Evolutionary conservation across 1,140 invertebrate genomes (phyloP).

Genomic region (Phthorimaea operculella): DNA sequence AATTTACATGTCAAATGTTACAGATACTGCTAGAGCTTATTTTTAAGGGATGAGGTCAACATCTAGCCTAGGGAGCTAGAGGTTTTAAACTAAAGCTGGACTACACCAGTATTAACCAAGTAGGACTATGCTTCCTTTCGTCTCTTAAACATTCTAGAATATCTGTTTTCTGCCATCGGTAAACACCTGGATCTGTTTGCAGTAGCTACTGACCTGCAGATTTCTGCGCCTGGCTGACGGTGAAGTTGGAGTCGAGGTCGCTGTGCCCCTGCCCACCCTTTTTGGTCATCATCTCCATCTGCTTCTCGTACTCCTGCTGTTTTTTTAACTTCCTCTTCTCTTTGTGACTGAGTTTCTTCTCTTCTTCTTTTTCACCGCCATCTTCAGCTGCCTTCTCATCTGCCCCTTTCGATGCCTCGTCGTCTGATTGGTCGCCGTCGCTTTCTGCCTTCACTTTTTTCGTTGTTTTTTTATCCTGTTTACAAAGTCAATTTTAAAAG

Average conservation of each 20-base stretch:
- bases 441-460: conserved; percentile 22
- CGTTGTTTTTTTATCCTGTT: conserved; percentile 29
- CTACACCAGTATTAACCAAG: too few relatives aligned
- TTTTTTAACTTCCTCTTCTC: conserved; percentile 96
- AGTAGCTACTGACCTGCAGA: conserved; percentile 68
- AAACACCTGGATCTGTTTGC: too few relatives aligned
- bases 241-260: conserved; percentile 93
- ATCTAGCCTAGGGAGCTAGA: too few relatives aligned
- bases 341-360: conserved; percentile 90
- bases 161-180: too few relatives aligned
- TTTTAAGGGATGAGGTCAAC: too few relatives aligned
- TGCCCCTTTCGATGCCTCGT: conserved; percentile 19
- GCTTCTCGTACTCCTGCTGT: conserved; percentile 90
- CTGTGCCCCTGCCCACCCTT: conserved; percentile 89
- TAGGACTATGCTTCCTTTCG: too few relatives aligned
- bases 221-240: conserved; percentile 94
- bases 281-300: conserved; percentile 88
- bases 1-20: too few relatives aligned
- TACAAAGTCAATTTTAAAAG: too few relatives aligned
- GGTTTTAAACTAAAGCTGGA: too few relatives aligned
- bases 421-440: conserved; percentile 26
- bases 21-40: too few relatives aligned
- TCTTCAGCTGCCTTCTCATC: conserved; percentile 18
- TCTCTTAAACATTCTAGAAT: too few relatives aligned
- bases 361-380: conserved; percentile 34